Evolutionary conservation across 2,113 vertebrate genomes (phyloP), one percentile per base, ranked within the genome.

Genomic region (Cephalophus harveyi): DNA sequence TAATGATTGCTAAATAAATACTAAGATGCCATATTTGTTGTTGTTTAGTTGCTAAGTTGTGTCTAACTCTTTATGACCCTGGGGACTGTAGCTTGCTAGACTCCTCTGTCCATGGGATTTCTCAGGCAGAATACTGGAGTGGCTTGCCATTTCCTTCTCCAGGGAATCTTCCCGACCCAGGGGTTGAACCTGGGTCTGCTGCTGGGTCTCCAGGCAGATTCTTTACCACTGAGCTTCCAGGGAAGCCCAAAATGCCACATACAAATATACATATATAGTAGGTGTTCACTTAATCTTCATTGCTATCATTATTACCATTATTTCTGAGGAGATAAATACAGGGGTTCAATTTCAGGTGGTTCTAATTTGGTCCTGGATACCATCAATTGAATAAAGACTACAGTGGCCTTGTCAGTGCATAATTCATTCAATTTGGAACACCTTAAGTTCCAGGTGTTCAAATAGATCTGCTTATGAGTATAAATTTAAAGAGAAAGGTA

Each of bases 401-500:
- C 0, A 10, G 5, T 81, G 36, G 8, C 1, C 19, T 83, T 87
- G 7, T 46, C 28, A 46, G 52, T 33, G 48, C 3, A 76, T 30
- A 87, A 76, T 78, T 90, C 30, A 54, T 79, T 86, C 36, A 19
- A 12, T 93, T 95, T 71, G 60, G 30, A 96, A 54, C 23, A 89
- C 6, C 12, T 85, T 71, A 76, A 71, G 1, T 71, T 87, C 10
- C n/a, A 82, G 43, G 48, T 83, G 48, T 84, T n/a, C 21, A 76
- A 76, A 48, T 19, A 92, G 43, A 30, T 59, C 50, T 78, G n/a
- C 52, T 83, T 96, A 67, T 64, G n/a, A 52, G 30, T 27, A 74
- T 74, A 97, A 64, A 81, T 43, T 40, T 82, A 74, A 95, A 81
- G 55, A 95, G 36, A 94, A 96, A 95, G 19, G 33, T 85, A 27